Evolutionary conservation across 2,888 invertebrate species (phyloP), one percentile per base, ranked within the genome.

Genomic region (Macaria liturata): DNA sequence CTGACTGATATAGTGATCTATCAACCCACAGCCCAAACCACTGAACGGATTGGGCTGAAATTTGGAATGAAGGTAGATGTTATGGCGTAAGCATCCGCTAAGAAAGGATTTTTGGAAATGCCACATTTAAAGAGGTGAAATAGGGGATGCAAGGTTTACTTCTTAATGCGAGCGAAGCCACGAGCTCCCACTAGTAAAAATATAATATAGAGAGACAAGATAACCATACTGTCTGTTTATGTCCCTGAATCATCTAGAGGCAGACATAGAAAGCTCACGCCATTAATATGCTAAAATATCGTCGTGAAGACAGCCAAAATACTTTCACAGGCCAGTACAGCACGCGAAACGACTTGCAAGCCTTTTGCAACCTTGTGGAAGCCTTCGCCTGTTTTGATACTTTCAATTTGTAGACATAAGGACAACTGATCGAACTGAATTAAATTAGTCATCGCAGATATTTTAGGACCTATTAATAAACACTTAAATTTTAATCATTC

Each of bases 271-370:
- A 90, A 91, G 88, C 87, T 83, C 68, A 70, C 71, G 64, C 72
- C 80, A 88, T 88, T 86, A 86, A 83, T 88, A 90, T 91, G 86
- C 84, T 84, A 89, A 88, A 85, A 85, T 84, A 85, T 86, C 78
- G 85, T 81, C 72, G 81, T 80, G 79, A 87, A 89, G 79, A 84
- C 81, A 81, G 75, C 79, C 85, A 70, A 88, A 88, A 88, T 86
- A 91, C 91, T 91, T 91, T 91, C 91, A 89, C 90, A 81, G 77
- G 80, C 82, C 80, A 75, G 82, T 85, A 86, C 74, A 80, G 86
- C 87, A 88, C 86, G 84, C 84, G 73, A 84, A 80, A 63, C 58
- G 55, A 66, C 66, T 67, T 80, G 77, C 74, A 73, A 76, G 73
- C 75, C 76, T 76, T 75, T 76, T 80, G 79, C 79, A 81, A 75